Conservation (phyloP, 2,113 vertebrate species). For the Brienomyrus brachyistius region DNA sequence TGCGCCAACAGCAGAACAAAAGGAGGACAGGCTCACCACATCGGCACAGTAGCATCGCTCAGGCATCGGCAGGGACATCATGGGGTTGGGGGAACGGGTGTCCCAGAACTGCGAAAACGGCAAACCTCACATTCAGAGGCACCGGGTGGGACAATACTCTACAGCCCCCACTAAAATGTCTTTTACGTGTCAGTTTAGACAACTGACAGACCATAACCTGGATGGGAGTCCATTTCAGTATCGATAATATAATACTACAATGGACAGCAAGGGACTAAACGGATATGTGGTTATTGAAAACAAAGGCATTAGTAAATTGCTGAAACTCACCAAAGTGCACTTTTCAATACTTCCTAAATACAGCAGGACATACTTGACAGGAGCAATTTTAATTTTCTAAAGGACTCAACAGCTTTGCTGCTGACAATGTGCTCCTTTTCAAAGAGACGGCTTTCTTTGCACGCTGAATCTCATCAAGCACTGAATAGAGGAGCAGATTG, state of each 20-base stretch:
- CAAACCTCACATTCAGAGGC: not conserved
- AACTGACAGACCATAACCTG: not conserved
- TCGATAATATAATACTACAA: not conserved
- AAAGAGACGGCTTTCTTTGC: not conserved
- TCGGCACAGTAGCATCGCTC: constrained; percentile 97
- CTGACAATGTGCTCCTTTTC: not conserved
- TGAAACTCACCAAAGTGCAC: not conserved
- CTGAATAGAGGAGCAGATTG: not conserved
- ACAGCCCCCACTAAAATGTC: not conserved
- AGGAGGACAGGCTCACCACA: constrained; percentile 69
- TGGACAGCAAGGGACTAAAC: not conserved
- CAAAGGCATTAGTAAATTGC: not conserved
- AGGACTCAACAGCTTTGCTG: not conserved
- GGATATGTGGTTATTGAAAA: not conserved
- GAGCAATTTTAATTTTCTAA: not conserved
- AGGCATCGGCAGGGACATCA: constrained; percentile 93
- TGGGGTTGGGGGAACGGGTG: constrained; percentile 89
- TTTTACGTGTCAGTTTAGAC: not conserved
- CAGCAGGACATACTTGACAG: not conserved
- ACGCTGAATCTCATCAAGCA: not conserved
- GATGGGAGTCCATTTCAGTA: not conserved
- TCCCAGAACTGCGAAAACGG: constrained; percentile 82
- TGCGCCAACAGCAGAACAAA: not conserved
- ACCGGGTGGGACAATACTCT: not conserved
- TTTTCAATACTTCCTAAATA: not conserved